These are phyloP conservation scores for Margarornis squamiger DNA, from an alignment of 2,797 vertebrate genomes.

Conservation along the genomic window DNA sequence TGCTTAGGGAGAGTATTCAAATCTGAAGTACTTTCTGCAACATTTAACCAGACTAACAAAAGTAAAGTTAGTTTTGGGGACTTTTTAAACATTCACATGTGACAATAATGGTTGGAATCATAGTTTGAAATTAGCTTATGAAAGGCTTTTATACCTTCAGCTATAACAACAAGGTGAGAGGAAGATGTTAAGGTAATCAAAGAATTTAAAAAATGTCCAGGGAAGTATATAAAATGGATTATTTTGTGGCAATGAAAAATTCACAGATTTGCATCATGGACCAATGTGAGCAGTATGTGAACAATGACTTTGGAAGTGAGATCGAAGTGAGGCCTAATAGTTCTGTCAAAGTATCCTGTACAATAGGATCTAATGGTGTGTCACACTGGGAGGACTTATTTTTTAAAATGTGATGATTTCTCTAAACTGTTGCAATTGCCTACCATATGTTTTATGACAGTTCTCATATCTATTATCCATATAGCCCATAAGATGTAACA, in stretches of 20 bases:
- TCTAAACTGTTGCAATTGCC: neutral
- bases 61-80: rapidly evolving
- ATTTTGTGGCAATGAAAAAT: neutral
- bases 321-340: neutral
- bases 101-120: neutral
- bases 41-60: neutral
- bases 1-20: too few relatives aligned
- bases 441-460: neutral
- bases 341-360: neutral
- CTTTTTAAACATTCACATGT: neutral
- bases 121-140: neutral
- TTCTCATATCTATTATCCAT: neutral
- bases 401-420: neutral
- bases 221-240: neutral
- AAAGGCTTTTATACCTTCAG: neutral
- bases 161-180: neutral
- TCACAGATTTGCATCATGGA: neutral
- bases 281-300: neutral
- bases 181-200: neutral
- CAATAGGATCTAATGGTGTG: neutral
- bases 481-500: neutral
- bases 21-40: too few relatives aligned
- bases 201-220: neutral
- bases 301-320: neutral
- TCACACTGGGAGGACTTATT: neutral